Percentiles rank a stretch among this genome's conserved stretches.
phyloP scores from a whole-genome alignment of 2,888 invertebrate genomes.

The Diploptera punctata region DNA sequence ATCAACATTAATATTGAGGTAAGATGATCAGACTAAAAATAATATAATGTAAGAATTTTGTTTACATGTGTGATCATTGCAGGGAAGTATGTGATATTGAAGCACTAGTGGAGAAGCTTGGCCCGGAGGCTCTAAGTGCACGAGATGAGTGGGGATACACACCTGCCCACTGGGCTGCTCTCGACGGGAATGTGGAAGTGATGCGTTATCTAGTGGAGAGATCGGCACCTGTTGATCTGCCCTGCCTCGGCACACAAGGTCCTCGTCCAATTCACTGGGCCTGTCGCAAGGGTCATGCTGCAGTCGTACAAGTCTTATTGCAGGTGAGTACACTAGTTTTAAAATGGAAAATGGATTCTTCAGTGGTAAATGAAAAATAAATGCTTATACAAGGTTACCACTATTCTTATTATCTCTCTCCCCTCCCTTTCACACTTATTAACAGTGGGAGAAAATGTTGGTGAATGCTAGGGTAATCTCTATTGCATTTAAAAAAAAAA shows the following conservation, averaged over 20 bases:
- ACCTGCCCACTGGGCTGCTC: constrained; percentile 90
- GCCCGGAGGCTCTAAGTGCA: constrained; percentile 76
- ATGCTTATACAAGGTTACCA: too few species aligned
- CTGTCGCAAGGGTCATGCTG: constrained; percentile 90
- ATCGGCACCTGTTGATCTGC: constrained; percentile 83
- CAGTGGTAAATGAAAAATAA: too few species aligned
- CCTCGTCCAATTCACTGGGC: constrained; percentile 95
- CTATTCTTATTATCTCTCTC: too few species aligned
- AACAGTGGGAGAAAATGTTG: too few species aligned
- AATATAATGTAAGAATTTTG: background rate
- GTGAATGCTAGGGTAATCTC: too few species aligned
- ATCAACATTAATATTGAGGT: too few species aligned
- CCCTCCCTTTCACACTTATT: too few species aligned
- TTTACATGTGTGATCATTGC: too few species aligned
- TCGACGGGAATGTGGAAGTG: constrained; percentile 89
- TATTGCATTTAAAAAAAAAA: too few species aligned
- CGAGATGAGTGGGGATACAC: constrained; percentile 94
- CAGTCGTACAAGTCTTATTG: constrained; percentile 76
- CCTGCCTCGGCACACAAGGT: constrained; percentile 87
- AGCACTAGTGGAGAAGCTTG: constrained; percentile 80
- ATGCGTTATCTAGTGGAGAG: constrained; percentile 86
- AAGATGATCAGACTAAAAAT: too few species aligned
- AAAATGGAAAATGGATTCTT: too few species aligned
- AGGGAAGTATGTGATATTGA: constrained; percentile 87
- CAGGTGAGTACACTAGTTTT: too few species aligned